These are phyloP conservation scores for Sparus aurata DNA, from an alignment of 2,797 vertebrate species.

Conservation along the genomic window DNA sequence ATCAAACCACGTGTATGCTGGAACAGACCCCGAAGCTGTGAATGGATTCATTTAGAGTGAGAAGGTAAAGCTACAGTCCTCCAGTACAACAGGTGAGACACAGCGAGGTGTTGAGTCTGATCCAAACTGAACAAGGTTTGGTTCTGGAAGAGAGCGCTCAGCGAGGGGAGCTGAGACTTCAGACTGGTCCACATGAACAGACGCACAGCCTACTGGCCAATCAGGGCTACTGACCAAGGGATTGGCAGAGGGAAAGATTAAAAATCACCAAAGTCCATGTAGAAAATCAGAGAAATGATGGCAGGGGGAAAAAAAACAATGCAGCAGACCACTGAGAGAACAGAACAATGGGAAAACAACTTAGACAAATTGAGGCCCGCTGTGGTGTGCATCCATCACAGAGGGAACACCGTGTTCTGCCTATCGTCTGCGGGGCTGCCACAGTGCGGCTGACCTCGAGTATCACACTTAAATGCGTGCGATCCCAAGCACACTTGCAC, in stretches of 20 bases:
- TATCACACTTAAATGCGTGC: slow-evolving; percentile 54
- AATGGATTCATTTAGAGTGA: slow-evolving; percentile 70
- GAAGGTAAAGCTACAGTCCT: slow-evolving; percentile 34
- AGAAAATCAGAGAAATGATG: slow-evolving; percentile 36
- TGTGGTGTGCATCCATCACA: slow-evolving; percentile 42
- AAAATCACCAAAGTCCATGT: slow-evolving; percentile 6
- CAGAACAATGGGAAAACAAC: slow-evolving; percentile 19
- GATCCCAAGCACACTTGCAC: slow-evolving; percentile 36
- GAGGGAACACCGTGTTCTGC: slow-evolving; percentile 50
- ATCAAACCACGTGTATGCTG: slow-evolving; percentile 52
- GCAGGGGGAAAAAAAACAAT: slow-evolving; percentile 20
- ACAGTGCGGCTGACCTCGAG: slow-evolving; percentile 52
- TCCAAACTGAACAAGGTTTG: slow-evolving; percentile 62
- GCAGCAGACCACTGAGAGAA: slow-evolving; percentile 40
- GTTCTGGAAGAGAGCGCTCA: slow-evolving; percentile 54
- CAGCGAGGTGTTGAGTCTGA: slow-evolving; percentile 65
- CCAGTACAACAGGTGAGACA: slow-evolving; percentile 69
- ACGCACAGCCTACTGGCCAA: slow-evolving; percentile 29
- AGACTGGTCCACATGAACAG: slow-evolving; percentile 39
- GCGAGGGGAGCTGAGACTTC: slow-evolving; percentile 56
- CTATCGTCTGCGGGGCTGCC: slow-evolving; percentile 35
- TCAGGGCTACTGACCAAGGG: slow-evolving; percentile 25
- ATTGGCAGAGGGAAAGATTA: slow-evolving; percentile 14
- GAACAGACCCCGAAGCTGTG: slow-evolving; percentile 54
- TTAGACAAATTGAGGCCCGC: slow-evolving; percentile 26